Evolutionary conservation across 2,888 invertebrate species (phyloP).

Genomic region (Cheiracanthium punctorium): DNA sequence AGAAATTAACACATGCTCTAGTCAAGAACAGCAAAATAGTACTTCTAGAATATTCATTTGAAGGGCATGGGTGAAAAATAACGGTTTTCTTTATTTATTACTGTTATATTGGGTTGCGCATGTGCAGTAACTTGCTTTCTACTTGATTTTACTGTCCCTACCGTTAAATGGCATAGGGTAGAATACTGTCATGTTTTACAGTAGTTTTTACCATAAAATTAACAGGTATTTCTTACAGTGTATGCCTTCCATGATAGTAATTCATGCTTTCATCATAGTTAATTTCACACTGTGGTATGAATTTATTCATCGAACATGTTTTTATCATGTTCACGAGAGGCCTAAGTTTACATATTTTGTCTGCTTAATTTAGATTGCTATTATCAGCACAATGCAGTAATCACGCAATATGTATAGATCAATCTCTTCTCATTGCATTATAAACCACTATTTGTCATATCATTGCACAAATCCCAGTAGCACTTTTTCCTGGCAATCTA

Average conservation of each 20-base stretch:
- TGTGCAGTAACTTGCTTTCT: no score
- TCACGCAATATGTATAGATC: neutral
- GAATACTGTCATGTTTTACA: no score
- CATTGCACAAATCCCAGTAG: neutral
- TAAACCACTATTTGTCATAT: neutral
- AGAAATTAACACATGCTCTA: no score
- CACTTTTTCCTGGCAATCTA: neutral
- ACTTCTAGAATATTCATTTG: no score
- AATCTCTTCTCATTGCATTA: constrained; percentile 2
- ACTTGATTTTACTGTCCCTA: no score
- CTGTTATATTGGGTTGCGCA: no score
- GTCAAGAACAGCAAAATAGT: no score
- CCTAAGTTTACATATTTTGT: constrained; percentile 6
- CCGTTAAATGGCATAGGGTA: no score
- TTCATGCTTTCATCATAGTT: constrained; percentile 74
- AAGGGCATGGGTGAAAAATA: no score
- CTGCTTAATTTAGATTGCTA: neutral
- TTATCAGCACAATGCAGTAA: constrained; percentile 6
- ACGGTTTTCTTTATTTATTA: no score
- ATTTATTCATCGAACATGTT: neutral
- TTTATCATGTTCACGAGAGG: constrained; percentile 5
- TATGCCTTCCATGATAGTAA: constrained; percentile 75
- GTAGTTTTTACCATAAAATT: no score
- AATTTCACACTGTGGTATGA: neutral
- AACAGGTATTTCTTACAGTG: no score